Conservation (phyloP, 92 coral and sea anemone genomes). For the Phenganax subtilis region DNA sequence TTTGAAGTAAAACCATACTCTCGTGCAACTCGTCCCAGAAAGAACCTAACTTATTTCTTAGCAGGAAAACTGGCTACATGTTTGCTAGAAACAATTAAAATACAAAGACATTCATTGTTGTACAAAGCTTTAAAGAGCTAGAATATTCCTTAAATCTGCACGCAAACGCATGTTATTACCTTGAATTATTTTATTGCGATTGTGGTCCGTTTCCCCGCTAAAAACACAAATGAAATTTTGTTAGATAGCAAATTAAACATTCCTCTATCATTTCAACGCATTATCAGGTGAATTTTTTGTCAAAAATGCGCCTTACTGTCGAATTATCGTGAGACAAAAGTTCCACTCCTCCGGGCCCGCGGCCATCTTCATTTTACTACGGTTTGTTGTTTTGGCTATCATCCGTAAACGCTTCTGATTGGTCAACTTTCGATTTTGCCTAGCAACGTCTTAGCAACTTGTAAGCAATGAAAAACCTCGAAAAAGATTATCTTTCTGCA, state of each 20-base stretch:
- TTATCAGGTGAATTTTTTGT: background rate
- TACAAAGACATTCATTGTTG: background rate
- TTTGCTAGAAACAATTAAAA: too few species aligned
- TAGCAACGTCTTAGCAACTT: too few species aligned
- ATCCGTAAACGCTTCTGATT: too few species aligned
- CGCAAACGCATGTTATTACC: conserved; percentile 34
- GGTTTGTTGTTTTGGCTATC: too few species aligned
- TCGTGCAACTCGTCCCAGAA: too few species aligned
- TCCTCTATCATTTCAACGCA: background rate
- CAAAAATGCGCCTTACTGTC: conserved; percentile 34
- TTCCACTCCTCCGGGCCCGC: background rate
- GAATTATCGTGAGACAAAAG: conserved; percentile 38
- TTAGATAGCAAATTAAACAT: background rate
- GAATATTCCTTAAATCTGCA: background rate
- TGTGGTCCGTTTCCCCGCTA: conserved; percentile 82
- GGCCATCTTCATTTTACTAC: conserved; percentile 6
- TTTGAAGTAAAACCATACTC: too few species aligned
- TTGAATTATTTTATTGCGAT: conserved; percentile 66
- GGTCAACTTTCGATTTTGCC: too few species aligned
- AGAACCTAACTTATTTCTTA: too few species aligned
- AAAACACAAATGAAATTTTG: background rate
- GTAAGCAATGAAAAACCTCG: too few species aligned
- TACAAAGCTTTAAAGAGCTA: background rate
- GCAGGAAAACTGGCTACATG: too few species aligned
- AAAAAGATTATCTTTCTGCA: too few species aligned